Conservation (phyloP, 2,797 vertebrate species). For the Lutjanus argentimaculatus region DNA sequence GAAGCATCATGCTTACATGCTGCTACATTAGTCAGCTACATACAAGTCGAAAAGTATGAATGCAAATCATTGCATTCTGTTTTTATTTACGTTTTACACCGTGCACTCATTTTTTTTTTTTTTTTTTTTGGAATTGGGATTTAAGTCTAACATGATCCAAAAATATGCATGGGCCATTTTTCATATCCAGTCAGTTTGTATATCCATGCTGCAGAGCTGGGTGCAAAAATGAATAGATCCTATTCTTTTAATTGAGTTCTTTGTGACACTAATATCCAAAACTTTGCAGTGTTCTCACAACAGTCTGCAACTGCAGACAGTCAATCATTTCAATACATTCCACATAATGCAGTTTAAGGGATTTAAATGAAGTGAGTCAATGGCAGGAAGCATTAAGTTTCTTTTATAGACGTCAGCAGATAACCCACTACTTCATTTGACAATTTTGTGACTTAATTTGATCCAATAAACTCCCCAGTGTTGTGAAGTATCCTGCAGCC, state of each 20-base stretch:
- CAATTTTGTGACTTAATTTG: conserved; percentile 44
- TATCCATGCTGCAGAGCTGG: neutral
- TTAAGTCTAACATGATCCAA: neutral
- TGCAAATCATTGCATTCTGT: no score
- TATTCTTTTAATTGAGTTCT: conserved; percentile 14
- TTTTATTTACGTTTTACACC: no score
- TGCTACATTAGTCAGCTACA: no score
- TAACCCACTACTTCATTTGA: conserved; percentile 36
- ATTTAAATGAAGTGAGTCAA: conserved; percentile 19
- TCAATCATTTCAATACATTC: conserved; percentile 20
- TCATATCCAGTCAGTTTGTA: neutral
- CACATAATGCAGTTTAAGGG: conserved; percentile 3
- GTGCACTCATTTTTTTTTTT: no score
- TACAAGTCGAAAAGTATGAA: no score
- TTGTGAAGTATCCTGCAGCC: conserved; percentile 36
- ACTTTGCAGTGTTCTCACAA: conserved; percentile 1
- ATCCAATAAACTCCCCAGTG: conserved; percentile 38
- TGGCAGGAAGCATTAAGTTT: conserved; percentile 14
- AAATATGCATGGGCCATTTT: conserved; percentile 1
- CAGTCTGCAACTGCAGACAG: conserved; percentile 7
- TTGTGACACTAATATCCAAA: conserved; percentile 13
- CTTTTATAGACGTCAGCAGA: conserved; percentile 15
- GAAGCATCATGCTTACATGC: no score
- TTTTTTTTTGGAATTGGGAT: no score
- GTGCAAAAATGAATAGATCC: neutral